Conservation (phyloP, 2,888 invertebrate species). For the Ichneumoninae sp. region DNA sequence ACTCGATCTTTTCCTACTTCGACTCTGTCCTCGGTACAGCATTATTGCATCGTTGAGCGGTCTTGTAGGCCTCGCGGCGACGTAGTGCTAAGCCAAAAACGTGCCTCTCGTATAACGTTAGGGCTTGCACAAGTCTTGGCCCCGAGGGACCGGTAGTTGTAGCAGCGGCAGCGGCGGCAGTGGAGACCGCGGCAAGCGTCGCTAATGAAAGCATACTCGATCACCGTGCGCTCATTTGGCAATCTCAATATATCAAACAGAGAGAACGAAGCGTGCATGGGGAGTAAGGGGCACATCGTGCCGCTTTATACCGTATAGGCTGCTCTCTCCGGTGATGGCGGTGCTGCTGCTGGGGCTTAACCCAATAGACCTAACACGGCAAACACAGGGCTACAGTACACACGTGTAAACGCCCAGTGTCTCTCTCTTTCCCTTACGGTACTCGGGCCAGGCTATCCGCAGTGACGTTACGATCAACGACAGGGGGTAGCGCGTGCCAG, state of each 20-base stretch:
- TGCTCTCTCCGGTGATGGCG: slow-evolving; percentile 43
- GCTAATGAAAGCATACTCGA: slow-evolving; percentile 74
- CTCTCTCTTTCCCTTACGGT: slow-evolving; percentile 18
- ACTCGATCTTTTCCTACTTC: not conserved
- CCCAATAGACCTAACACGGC: slow-evolving; percentile 77
- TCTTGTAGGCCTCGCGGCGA: slow-evolving; percentile 39
- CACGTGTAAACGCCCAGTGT: slow-evolving; percentile 70
- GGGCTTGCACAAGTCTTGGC: slow-evolving; percentile 52
- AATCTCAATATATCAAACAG: slow-evolving; percentile 73
- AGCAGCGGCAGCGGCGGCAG: slow-evolving; percentile 5
- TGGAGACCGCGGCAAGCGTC: slow-evolving; percentile 59
- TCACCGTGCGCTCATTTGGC: slow-evolving; percentile 73
- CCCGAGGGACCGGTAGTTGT: slow-evolving; percentile 44
- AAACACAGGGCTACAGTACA: slow-evolving; percentile 74
- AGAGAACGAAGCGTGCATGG: slow-evolving; percentile 59
- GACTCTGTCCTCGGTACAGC: not conserved
- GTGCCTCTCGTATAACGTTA: slow-evolving; percentile 15
- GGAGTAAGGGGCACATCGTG: slow-evolving; percentile 20
- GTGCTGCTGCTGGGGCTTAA: slow-evolving; percentile 70
- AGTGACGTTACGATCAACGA: slow-evolving; percentile 64
- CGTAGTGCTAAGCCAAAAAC: slow-evolving; percentile 42
- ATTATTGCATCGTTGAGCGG: slow-evolving; percentile 36
- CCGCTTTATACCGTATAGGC: slow-evolving; percentile 59
- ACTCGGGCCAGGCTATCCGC: slow-evolving; percentile 14
- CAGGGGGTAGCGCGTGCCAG: slow-evolving; percentile 35